Base-by-base conservation (phyloP, 1,140 invertebrate genomes). In the Drosophila malerkotliana region DNA sequence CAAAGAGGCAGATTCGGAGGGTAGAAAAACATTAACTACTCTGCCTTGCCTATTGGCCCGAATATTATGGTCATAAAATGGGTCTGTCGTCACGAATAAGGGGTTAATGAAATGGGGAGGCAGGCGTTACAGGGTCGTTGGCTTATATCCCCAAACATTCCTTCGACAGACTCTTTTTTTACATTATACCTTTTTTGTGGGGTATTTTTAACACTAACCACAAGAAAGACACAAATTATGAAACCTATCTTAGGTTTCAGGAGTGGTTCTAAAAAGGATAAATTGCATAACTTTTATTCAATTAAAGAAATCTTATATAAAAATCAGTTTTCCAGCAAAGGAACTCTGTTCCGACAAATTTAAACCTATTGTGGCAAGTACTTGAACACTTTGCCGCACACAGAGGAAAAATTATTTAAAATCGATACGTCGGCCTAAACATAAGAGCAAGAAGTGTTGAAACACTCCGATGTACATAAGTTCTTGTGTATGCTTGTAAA, bases 371-470 rank as follows among this genome's bases (percentile, higher is more conserved):
- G 4, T 39, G 18, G 12, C 34, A 12, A 37, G 10, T n/a, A 45
- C 15, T 12, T 44, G 14, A 64, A 62, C 37, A 60, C 24, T 45
- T 53, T 10, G 26, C 59, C 45, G 47, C 60, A 67, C 63, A 26
- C 45, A 53, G 45, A 3, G 48, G 24, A 14, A 8, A 58, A 48
- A 39, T 21, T 44, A 67, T 67, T 67, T 53, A 64, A 67, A 67
- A 67, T 67, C 63, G 60, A 67, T 67, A 67, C 14, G 60, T 67
- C 63, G 63, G 63, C 63, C 64, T 67, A 52, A 67, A 67, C 47
- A 67, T 52, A 67, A 26, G 45, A 52, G 44, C 59, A 41, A 59
- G 59, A 60, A 66, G 62, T 66, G 57, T 63, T 63, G 47, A 47
- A 67, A 47, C 63, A 67, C 59, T 52, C 28, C 47, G 59, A 64